Evolutionary conservation across 2,888 invertebrate genomes (phyloP).

Genomic region (Eupithecia exiguata): DNA sequence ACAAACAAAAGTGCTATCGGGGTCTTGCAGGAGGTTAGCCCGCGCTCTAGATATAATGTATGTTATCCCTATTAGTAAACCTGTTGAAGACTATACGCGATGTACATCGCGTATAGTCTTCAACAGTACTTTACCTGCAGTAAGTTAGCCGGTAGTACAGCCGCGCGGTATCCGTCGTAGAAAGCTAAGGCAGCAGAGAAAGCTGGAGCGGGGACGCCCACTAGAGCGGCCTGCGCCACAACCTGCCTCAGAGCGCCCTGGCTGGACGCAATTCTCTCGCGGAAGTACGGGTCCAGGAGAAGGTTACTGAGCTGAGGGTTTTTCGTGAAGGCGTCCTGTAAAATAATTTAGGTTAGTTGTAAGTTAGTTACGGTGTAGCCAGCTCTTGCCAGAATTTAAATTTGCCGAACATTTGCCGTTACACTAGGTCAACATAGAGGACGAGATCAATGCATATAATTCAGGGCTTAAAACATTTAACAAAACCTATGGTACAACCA

Average conservation of each 20-base stretch:
- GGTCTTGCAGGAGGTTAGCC: slow-evolving; percentile 11
- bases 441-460: too few species aligned
- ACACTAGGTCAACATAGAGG: too few species aligned
- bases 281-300: slow-evolving; percentile 96
- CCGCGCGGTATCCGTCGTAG: slow-evolving; percentile 97
- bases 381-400: too few species aligned
- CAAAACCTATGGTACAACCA: too few species aligned
- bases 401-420: too few species aligned
- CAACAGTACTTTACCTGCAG: slow-evolving; percentile 92
- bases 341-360: not conserved
- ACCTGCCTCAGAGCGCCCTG: slow-evolving; percentile 94
- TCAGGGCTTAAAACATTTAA: too few species aligned
- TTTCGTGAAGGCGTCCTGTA: slow-evolving; percentile 93
- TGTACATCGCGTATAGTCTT: too few species aligned
- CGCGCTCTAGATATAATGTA: not conserved
- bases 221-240: slow-evolving; percentile 86
- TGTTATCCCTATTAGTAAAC: not conserved
- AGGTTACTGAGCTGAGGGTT: slow-evolving; percentile 94
- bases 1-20: not conserved
- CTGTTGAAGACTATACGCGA: not conserved
- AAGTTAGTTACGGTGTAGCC: not conserved
- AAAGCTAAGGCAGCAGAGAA: slow-evolving; percentile 97
- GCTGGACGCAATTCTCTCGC: slow-evolving; percentile 90
- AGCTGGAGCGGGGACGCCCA: slow-evolving; percentile 97
- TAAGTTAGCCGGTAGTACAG: slow-evolving; percentile 95